These are phyloP conservation scores for Rhagonycha lutea DNA, from an alignment of 2,888 invertebrate species.

Conservation along the genomic window DNA sequence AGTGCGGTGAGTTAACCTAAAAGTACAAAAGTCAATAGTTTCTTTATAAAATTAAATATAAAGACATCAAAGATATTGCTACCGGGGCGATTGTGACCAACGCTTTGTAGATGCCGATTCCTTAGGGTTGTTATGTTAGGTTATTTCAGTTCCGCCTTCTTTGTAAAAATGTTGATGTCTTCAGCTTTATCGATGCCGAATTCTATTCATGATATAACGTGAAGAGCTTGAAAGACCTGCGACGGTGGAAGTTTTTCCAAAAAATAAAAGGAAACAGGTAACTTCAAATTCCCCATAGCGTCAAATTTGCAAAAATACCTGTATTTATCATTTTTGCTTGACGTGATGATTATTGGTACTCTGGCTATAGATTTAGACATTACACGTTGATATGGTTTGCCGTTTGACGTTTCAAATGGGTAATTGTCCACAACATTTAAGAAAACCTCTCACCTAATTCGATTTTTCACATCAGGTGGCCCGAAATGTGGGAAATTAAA, in stretches of 20 bases:
- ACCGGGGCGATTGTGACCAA: conserved; percentile 22
- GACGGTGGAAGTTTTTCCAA: neutral
- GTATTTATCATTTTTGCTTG: neutral
- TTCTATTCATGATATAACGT: neutral
- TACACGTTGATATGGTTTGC: neutral
- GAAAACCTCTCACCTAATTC: neutral
- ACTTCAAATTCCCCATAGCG: neutral
- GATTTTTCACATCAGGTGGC: too few relatives aligned
- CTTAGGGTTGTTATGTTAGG: conserved; percentile 25
- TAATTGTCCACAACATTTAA: neutral
- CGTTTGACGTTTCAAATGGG: neutral
- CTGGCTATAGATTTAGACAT: neutral
- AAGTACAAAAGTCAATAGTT: conserved; percentile 28
- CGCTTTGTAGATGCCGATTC: conserved; percentile 25
- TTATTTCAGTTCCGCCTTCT: conserved; percentile 21
- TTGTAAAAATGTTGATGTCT: conserved; percentile 12
- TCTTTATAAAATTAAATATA: conserved; percentile 26
- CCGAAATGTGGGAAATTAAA: too few relatives aligned
- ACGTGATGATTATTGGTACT: neutral
- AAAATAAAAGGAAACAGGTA: neutral
- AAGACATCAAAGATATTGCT: conserved; percentile 30
- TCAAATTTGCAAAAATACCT: neutral
- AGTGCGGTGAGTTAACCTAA: conserved; percentile 7
- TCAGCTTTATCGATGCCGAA: conserved; percentile 10
- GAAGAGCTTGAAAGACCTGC: neutral